phyloP scores from a whole-genome alignment of 2,797 vertebrate species.

The Siniperca undulata region DNA sequence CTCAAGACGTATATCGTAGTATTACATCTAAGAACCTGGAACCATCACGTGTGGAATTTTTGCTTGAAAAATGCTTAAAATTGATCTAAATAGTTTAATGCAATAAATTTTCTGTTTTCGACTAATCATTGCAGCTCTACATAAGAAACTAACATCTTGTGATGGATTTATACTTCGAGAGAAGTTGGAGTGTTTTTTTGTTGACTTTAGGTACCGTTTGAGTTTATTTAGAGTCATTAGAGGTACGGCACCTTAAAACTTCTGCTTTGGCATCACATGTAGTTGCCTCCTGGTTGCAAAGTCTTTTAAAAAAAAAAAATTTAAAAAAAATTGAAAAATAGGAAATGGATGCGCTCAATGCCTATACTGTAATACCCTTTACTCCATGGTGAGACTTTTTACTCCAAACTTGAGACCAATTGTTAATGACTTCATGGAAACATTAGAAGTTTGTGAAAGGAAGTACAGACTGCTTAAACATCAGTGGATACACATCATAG shows the following conservation, averaged over 20 bases:
- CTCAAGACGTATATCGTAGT: too few relatives aligned
- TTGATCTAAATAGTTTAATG: not conserved
- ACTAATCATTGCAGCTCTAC: not conserved
- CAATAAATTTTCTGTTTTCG: not conserved
- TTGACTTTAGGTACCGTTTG: not conserved
- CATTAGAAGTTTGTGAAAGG: slow-evolving; percentile 31
- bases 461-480: slow-evolving; percentile 20
- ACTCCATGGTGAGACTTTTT: not conserved
- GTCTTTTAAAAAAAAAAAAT: not conserved
- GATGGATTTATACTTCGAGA: not conserved
- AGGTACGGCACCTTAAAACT: not conserved
- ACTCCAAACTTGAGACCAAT: slow-evolving; percentile 27
- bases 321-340: not conserved
- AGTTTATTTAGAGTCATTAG: not conserved
- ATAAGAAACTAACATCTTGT: not conserved
- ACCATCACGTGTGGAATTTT: not conserved
- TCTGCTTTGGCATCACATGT: not conserved
- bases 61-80: not conserved
- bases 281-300: not conserved
- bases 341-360: not conserved
- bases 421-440: slow-evolving; percentile 63
- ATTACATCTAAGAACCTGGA: not conserved
- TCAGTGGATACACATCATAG: slow-evolving; percentile 25
- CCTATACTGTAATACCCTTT: not conserved
- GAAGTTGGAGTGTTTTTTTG: not conserved